phyloP scores from a whole-genome alignment of 2,113 vertebrate genomes.

The Nerophis lumbriciformis region DNA sequence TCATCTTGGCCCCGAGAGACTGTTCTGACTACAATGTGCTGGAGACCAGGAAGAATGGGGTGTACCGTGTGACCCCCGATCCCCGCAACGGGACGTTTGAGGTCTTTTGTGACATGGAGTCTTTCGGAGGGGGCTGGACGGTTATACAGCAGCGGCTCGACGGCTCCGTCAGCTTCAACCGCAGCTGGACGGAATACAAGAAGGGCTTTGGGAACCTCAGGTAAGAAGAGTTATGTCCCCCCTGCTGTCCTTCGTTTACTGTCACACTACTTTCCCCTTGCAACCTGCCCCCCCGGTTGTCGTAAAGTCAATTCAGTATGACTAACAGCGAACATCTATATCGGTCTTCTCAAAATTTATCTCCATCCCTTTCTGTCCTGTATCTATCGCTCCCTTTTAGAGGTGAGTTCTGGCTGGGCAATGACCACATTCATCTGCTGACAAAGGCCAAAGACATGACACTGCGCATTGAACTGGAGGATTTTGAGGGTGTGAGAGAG shows the following conservation, averaged over 20 bases:
- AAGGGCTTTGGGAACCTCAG: conserved; percentile 85
- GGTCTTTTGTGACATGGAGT: conserved; percentile 92
- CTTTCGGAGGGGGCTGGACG: conserved; percentile 88
- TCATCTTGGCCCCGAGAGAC: conserved; percentile 75
- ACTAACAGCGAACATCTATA: conserved; percentile 13
- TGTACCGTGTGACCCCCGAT: conserved; percentile 81
- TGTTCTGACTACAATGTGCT: conserved; percentile 83
- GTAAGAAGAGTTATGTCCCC: conserved; percentile 29
- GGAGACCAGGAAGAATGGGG: conserved; percentile 71
- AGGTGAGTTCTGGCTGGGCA: conserved; percentile 92
- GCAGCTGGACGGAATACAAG: conserved; percentile 89
- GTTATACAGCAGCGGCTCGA: conserved; percentile 84
- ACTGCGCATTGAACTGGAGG: conserved; percentile 89
- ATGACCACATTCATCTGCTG: conserved; percentile 89
- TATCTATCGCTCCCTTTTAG: conserved; percentile 13
- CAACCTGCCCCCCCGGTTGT: background rate
- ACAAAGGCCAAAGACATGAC: conserved; percentile 88
- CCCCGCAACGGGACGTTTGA: conserved; percentile 78
- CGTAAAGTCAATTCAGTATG: conserved; percentile 19
- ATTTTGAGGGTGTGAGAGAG: conserved; percentile 80
- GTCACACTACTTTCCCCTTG: conserved; percentile 13
- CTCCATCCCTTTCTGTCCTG: background rate
- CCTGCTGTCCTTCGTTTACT: conserved; percentile 8
- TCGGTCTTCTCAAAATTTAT: conserved; percentile 10
- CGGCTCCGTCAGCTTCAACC: conserved; percentile 87